Conservation (phyloP, 1,140 invertebrate species). For the Nephotettix cincticeps region DNA sequence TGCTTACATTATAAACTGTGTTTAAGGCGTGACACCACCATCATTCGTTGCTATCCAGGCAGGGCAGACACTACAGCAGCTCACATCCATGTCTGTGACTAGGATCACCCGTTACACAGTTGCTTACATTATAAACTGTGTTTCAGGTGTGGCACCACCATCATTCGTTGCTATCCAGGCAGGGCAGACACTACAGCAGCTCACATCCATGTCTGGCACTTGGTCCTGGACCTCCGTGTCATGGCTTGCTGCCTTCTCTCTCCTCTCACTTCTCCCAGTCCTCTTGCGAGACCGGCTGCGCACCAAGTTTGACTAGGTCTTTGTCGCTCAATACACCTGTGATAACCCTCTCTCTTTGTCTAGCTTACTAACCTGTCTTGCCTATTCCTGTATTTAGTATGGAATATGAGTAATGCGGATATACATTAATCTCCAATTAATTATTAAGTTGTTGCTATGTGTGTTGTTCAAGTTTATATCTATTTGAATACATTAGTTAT, state of each 20-base stretch:
- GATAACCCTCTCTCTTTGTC: too few species aligned
- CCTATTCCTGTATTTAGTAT: too few species aligned
- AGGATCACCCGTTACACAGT: constrained; percentile 78
- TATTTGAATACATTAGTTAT: too few species aligned
- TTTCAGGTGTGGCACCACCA: constrained; percentile 92
- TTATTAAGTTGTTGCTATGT: too few species aligned
- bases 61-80: constrained; percentile 90
- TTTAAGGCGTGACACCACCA: constrained; percentile 92
- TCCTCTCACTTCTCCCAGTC: constrained; percentile 87
- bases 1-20: constrained; percentile 72
- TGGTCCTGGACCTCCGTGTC: constrained; percentile 87
- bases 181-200: constrained; percentile 90
- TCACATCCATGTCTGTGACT: constrained; percentile 87
- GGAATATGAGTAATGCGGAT: too few species aligned
- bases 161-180: constrained; percentile 97
- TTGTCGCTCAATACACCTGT: too few species aligned
- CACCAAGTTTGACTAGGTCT: constrained; percentile 72
- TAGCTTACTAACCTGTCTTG: too few species aligned
- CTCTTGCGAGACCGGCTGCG: constrained; percentile 82
- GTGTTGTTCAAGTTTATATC: too few species aligned
- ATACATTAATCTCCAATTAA: too few species aligned
- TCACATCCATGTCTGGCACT: constrained; percentile 87
- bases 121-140: constrained; percentile 72
- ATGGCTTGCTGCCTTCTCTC: constrained; percentile 72
- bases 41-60: constrained; percentile 97